Evolutionary conservation across 2,113 vertebrate species (phyloP), one percentile per base, ranked within the genome.

Genomic region (Narcine bancroftii): DNA sequence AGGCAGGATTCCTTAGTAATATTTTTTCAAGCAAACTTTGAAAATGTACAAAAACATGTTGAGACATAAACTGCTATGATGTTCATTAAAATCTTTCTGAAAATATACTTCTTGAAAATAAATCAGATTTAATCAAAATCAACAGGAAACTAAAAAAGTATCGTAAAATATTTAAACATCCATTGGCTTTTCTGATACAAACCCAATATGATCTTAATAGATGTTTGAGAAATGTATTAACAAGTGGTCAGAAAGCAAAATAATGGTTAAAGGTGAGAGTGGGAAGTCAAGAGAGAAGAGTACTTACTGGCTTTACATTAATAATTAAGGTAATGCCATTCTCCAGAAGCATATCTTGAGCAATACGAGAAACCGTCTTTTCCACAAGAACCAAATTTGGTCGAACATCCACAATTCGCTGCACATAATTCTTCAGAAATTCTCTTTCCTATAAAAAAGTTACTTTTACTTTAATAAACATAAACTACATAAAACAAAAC

Each of bases 351-450:
- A 99, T 97, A 93, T 99, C 99, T 95, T 99, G 99, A 56, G 99
- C 99, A 33, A 99, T 99, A 56, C 98, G 97, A 33, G 99, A 99
- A 92, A 99, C 99, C 0, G 99, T 99, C 95, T 99, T 99, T 95
- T 99, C 99, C 94, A 99, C 99, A 69, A 99, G 94, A 93, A 99
- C 98, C 95, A 99, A 94, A 72, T 97, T 99, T 6, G 99, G 99
- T 29, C 98, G 97, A 71, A 99, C 97, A 92, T 99, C 99, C 60
- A 97, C 98, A 92, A 99, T 99, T 17, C 99, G 96, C 94, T 98
- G 98, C 9, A 99, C 98, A 0, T 99, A 99, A 95, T 99, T 99
- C 96, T 99, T 99, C 94, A 99, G 93, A 95, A 99, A 99, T 94
- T 99, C 99, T 92, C 96, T 97, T 94, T 99, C 99, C 99, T 99